Evolutionary conservation across 1,140 invertebrate species (phyloP).

Genomic region (Nautilus pompilius): DNA sequence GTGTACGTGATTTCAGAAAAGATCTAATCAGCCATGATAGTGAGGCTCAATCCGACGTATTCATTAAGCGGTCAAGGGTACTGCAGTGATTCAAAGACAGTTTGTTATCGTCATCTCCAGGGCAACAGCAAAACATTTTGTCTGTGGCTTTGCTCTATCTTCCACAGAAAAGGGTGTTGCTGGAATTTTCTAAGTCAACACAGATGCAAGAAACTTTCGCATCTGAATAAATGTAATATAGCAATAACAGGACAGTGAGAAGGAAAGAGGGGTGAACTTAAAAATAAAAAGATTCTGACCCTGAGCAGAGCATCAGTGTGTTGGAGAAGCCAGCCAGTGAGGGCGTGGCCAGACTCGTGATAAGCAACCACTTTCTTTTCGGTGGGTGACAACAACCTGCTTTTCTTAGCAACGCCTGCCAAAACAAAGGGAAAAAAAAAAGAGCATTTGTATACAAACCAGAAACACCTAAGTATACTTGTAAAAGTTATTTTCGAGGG

Average conservation of each 20-base stretch:
- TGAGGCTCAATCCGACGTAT: too few relatives aligned
- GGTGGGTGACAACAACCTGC: constrained; percentile 68
- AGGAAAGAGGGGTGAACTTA: too few relatives aligned
- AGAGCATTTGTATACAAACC: not conserved
- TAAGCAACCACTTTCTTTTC: constrained; percentile 77
- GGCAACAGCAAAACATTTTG: too few relatives aligned
- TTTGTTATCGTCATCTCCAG: too few relatives aligned
- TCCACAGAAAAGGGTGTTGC: too few relatives aligned
- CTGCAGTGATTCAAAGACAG: too few relatives aligned
- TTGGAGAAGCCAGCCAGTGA: constrained; percentile 91
- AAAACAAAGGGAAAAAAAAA: not conserved
- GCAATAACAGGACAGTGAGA: not conserved
- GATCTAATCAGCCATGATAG: too few relatives aligned
- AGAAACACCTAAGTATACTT: not conserved
- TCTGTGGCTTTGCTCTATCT: too few relatives aligned
- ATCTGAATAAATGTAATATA: not conserved
- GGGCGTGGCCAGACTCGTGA: constrained; percentile 93
- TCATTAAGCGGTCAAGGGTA: too few relatives aligned
- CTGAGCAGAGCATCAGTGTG: constrained; percentile 94
- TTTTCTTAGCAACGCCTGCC: constrained; percentile 84
- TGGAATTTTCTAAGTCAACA: not conserved
- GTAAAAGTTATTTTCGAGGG: too few relatives aligned
- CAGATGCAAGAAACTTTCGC: too few relatives aligned
- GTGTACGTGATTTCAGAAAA: too few relatives aligned
- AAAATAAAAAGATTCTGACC: constrained; percentile 63